Evolutionary conservation across 92 coral and sea anemone species (phyloP).

Genomic region (Pocillopora meandrina): DNA sequence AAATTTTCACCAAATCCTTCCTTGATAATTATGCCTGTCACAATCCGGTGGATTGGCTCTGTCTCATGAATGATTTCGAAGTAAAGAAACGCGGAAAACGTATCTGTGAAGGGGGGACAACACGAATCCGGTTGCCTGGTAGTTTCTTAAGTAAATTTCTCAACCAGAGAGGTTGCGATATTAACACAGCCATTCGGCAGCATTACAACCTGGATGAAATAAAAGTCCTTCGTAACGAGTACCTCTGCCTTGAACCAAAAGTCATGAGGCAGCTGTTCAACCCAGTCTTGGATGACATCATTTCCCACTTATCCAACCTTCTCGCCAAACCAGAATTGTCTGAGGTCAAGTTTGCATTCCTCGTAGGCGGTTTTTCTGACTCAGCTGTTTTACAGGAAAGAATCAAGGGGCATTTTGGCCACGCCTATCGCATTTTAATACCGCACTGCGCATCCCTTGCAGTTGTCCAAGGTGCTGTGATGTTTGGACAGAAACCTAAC

Average conservation of each 20-base stretch:
- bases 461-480: too few species aligned
- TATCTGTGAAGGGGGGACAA: constrained; percentile 44
- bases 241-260: too few species aligned
- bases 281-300: too few species aligned
- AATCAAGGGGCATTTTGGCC: too few species aligned
- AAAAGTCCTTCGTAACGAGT: constrained; percentile 31
- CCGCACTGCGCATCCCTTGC: too few species aligned
- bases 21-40: constrained; percentile 43
- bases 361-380: too few species aligned
- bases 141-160: constrained; percentile 29
- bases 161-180: constrained; percentile 38
- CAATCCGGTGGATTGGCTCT: constrained; percentile 58
- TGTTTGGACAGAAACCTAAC: constrained; percentile 46
- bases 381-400: too few species aligned
- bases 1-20: constrained; percentile 49
- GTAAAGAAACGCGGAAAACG: constrained; percentile 56
- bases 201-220: constrained; percentile 42
- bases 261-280: too few species aligned
- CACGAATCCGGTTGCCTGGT: constrained; percentile 44
- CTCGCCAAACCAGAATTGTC: too few species aligned
- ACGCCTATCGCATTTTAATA: too few species aligned
- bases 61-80: neutral
- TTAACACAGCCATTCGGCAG: constrained; percentile 34
- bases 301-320: too few species aligned
- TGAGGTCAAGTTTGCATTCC: too few species aligned